Base-by-base conservation (phyloP, 2,797 vertebrate genomes). In the Pipistrellus pipistrellus region DNA sequence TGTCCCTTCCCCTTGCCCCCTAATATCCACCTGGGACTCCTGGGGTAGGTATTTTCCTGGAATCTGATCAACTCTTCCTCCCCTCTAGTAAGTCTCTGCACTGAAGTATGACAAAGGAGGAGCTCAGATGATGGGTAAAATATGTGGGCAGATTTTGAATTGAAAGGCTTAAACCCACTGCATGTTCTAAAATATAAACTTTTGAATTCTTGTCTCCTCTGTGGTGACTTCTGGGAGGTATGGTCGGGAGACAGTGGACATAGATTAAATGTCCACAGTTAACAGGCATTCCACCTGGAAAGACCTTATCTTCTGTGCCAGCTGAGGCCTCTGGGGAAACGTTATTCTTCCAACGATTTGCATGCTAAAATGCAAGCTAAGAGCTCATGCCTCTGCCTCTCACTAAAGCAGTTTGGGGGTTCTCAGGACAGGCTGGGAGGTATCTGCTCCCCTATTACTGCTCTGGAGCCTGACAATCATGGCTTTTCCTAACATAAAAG, bases 171-270 rank as follows among this genome's bases (percentile, higher is more conserved):
- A 51, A 73, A 55, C 23, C n/a, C 38, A 21, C 13, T 21, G 51
- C 4, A 1, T 21, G 62, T 73, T 57, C 57, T 83, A 44, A 73
- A 93, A 32, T 8, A 51, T 8, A 53, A 62, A 41, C 11, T 15
- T 81, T 30, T 3, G 44, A 38, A 20, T 46, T 53, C 15, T 68
- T 25, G 2, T 66, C 23, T 41, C 21, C 23, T 68, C 32, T 30
- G 38, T 11, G 15, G 11, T 6, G 18, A 59, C 53, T n/a, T 48
- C 35, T 7, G 3, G 30, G 48, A 0, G 0, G 0, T 9, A 2
- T 0, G 9, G 44, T 27, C 0, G 11, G 41, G 69, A 76, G 38
- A 51, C 59, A 75, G 13, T 27, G 8, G 23, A 4, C 1, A 3
- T 30, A 46, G 48, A 59, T 51, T 15, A 41, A 30, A 27, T 9